phyloP scores from a whole-genome alignment of 2,797 vertebrate genomes.

The Cossypha polioptera region DNA sequence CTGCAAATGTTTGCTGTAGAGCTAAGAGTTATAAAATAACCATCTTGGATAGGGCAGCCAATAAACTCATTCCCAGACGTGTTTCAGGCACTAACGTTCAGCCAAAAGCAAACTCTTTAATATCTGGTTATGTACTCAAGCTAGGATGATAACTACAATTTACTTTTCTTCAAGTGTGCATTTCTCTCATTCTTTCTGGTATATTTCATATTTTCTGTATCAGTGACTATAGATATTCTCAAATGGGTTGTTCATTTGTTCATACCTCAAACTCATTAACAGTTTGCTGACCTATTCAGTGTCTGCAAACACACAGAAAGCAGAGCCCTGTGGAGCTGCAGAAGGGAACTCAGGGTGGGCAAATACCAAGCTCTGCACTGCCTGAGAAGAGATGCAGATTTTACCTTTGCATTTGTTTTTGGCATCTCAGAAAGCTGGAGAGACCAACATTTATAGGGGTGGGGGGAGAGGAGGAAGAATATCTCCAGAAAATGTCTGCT shows the following conservation, averaged over 20 bases:
- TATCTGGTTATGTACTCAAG: neutral
- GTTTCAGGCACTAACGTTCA: neutral
- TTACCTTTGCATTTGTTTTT: neutral
- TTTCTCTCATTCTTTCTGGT: neutral
- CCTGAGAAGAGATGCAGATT: neutral
- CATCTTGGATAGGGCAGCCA: neutral
- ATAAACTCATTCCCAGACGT: neutral
- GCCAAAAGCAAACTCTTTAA: neutral
- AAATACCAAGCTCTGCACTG: neutral
- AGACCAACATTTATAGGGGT: neutral
- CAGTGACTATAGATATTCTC: neutral
- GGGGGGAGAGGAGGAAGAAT: no score
- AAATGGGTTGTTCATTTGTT: neutral
- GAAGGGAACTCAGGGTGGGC: neutral
- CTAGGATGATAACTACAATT: neutral
- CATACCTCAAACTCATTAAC: neutral
- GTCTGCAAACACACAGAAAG: neutral
- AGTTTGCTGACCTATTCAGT: neutral
- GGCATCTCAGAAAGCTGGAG: neutral
- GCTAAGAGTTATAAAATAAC: neutral
- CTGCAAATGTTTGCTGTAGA: neutral
- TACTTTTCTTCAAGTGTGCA: neutral
- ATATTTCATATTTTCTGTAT: neutral
- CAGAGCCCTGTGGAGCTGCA: neutral
- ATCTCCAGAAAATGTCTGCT: neutral